A percentile compares a stretch with the other conserved stretches of the same genome.
Conservation (phyloP, 2,113 vertebrate species). For the Tauraco erythrolophus region DNA sequence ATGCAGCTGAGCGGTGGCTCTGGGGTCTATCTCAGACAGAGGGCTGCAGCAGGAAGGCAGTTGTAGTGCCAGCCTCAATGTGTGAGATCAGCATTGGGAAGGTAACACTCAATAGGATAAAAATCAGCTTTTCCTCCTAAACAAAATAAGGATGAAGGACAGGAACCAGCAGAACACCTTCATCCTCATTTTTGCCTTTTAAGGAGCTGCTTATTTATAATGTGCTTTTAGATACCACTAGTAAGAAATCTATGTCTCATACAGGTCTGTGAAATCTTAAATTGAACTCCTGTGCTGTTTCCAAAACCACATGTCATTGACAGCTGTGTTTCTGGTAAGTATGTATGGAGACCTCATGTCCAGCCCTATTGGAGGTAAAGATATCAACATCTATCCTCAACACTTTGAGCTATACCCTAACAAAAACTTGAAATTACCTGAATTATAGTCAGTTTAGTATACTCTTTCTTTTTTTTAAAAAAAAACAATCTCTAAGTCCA, state of each 20-base stretch:
- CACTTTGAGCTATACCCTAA: not conserved
- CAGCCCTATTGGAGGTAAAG: not conserved
- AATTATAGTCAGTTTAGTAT: not conserved
- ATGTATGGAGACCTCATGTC: not conserved
- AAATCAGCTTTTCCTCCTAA: not conserved
- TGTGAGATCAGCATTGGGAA: not conserved
- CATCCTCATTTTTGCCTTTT: not conserved
- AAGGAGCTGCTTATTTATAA: not conserved
- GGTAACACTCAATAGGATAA: not conserved
- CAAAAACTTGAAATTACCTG: not conserved
- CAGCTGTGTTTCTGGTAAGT: not conserved
- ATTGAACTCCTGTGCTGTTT: not conserved
- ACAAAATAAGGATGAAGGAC: not conserved
- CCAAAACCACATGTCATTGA: not conserved
- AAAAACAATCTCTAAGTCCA: not conserved
- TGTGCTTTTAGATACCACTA: not conserved
- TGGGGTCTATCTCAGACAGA: not conserved
- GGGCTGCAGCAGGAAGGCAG: not conserved
- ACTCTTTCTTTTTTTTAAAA: not conserved
- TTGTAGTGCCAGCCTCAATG: rapidly evolving
- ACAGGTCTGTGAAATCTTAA: not conserved
- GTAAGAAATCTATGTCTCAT: not conserved
- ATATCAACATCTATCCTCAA: not conserved
- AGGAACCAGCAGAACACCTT: not conserved
- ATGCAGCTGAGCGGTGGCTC: not conserved